phyloP scores from a whole-genome alignment of 2,797 vertebrate genomes.

The Melanitta fusca region DNA sequence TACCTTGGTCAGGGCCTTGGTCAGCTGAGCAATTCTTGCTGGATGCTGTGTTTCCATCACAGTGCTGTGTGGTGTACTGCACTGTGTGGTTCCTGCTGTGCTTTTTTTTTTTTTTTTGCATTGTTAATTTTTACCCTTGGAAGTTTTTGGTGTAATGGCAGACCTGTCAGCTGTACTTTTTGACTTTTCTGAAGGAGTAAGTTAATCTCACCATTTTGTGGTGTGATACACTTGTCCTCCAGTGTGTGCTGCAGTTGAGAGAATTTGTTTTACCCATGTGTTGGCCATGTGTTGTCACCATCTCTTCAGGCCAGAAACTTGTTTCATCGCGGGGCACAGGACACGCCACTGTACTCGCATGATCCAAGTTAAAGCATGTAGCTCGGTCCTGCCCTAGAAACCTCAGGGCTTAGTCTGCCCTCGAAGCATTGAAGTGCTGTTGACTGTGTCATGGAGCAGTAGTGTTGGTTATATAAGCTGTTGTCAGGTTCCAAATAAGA shows the following conservation, averaged over 20 bases:
- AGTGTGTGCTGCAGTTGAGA: background rate
- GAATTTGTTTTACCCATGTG: background rate
- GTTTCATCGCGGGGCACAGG: accelerated
- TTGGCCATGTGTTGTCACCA: accelerated
- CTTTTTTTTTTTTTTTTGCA: background rate
- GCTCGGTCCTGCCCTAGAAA: background rate
- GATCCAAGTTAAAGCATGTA: background rate
- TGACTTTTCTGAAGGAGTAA: background rate
- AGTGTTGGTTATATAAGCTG: background rate
- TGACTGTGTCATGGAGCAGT: background rate
- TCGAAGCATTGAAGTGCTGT: background rate
- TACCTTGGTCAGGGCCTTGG: background rate
- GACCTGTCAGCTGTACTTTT: background rate
- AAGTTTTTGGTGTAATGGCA: background rate
- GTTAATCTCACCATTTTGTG: background rate
- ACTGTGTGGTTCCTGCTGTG: background rate
- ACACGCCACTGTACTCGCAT: accelerated
- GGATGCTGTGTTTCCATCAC: background rate
- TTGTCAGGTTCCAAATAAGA: background rate
- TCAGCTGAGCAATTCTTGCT: background rate
- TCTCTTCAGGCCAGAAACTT: background rate
- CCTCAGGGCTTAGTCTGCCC: background rate
- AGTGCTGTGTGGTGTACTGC: accelerated
- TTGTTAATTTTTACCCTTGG: background rate
- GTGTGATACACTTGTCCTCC: background rate